phyloP scores from a whole-genome alignment of 1,140 invertebrate genomes.

The Bombus sylvicola region DNA sequence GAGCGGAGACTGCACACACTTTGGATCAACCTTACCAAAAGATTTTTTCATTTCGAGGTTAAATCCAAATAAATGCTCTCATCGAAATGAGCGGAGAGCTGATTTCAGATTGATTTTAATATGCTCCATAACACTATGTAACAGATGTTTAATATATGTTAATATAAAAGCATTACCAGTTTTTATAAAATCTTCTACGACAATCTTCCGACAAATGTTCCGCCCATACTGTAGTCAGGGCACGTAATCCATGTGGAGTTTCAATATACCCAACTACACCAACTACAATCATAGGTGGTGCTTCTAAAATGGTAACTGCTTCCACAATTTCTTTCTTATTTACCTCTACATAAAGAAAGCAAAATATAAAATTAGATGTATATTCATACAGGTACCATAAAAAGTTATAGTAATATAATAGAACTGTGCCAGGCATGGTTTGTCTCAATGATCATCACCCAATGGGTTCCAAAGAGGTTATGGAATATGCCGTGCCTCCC shows the following conservation, averaged over 20 bases:
- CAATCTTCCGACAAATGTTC: slow-evolving; percentile 99
- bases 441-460: slow-evolving; percentile 86
- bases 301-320: slow-evolving; percentile 98
- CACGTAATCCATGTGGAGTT: slow-evolving; percentile 97
- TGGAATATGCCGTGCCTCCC: slow-evolving; percentile 87
- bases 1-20: slow-evolving; percentile 74
- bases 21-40: slow-evolving; percentile 58
- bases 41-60: slow-evolving; percentile 49
- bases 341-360: slow-evolving; percentile 88
- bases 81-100: slow-evolving; percentile 77
- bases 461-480: slow-evolving; percentile 87
- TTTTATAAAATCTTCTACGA: slow-evolving; percentile 99
- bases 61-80: slow-evolving; percentile 71
- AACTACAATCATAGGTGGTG: slow-evolving; percentile 98
- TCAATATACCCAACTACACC: slow-evolving; percentile 99
- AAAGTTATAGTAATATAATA: background rate
- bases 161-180: slow-evolving; percentile 90
- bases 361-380: background rate
- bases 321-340: slow-evolving; percentile 99
- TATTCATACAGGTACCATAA: background rate
- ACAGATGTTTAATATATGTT: background rate
- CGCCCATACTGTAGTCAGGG: slow-evolving; percentile 98
- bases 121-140: background rate
- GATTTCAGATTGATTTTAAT: slow-evolving; percentile 48
- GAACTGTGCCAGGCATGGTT: slow-evolving; percentile 88